These are phyloP conservation scores for Stenolophus ochropezus DNA, from an alignment of 2,888 invertebrate species.

Conservation along the genomic window DNA sequence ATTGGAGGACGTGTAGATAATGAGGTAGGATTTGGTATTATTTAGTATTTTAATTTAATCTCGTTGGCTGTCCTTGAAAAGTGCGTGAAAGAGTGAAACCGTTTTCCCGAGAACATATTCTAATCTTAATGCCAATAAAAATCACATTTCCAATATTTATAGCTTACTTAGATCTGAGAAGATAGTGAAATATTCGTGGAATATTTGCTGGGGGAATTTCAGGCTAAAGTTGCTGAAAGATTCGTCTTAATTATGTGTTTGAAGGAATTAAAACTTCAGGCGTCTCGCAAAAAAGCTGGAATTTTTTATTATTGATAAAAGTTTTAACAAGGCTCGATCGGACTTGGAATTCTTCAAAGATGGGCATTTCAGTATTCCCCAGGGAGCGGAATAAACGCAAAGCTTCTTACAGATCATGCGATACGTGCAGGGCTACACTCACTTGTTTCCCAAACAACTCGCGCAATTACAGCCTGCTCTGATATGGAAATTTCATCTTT, in stretches of 20 bases:
- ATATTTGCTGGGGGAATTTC: conserved; percentile 1
- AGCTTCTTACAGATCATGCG: conserved; percentile 22
- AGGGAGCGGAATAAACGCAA: background rate
- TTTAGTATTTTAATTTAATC: background rate
- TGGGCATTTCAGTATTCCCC: conserved; percentile 20
- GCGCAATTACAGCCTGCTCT: background rate
- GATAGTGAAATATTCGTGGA: conserved; percentile 9
- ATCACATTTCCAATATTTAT: background rate
- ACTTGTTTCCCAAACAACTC: background rate
- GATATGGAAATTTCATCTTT: background rate
- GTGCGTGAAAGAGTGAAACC: background rate
- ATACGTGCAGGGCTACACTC: background rate
- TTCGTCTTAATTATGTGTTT: conserved; percentile 43
- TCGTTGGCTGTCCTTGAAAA: background rate
- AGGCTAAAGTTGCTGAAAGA: conserved; percentile 22
- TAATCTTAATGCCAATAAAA: background rate
- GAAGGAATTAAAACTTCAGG: conserved; percentile 37
- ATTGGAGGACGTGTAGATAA: background rate
- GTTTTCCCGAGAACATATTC: background rate
- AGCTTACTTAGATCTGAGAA: background rate
- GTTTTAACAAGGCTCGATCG: conserved; percentile 36
- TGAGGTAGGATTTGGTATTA: background rate
- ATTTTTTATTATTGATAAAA: conserved; percentile 45
- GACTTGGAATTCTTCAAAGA: conserved; percentile 29
- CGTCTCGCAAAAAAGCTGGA: conserved; percentile 36